phyloP scores from a whole-genome alignment of 2,113 vertebrate species.

The Papio anubis region DNA sequence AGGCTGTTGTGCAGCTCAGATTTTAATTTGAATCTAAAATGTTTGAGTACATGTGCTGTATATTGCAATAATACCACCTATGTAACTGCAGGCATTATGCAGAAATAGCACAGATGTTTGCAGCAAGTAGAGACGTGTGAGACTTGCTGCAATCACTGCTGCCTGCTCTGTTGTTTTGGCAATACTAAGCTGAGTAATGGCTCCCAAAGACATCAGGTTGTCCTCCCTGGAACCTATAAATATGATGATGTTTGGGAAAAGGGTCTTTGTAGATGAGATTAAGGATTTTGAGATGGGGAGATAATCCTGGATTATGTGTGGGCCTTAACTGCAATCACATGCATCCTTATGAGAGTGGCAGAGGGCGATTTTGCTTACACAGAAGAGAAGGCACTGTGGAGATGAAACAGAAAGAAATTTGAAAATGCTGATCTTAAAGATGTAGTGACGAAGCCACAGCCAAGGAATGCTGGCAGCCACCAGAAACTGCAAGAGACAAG shows the following conservation, averaged over 20 bases:
- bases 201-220: not conserved
- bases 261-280: not conserved
- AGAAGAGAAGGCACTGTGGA: not conserved
- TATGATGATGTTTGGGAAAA: not conserved
- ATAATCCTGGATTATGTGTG: not conserved
- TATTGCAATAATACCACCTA: not conserved
- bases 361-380: not conserved
- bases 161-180: not conserved
- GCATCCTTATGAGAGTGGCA: not conserved
- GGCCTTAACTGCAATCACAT: not conserved
- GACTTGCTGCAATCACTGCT: not conserved
- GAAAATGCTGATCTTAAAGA: not conserved
- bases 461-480: not conserved
- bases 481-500: not conserved
- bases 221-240: not conserved
- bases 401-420: not conserved
- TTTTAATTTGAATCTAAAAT: not conserved
- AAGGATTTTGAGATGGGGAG: not conserved
- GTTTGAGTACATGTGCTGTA: not conserved
- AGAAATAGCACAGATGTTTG: not conserved
- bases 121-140: not conserved
- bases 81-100: not conserved
- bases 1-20: not conserved
- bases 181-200: not conserved
- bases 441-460: not conserved